Evolutionary conservation across 1,140 invertebrate genomes (phyloP), one percentile per base, ranked within the genome.

Genomic region (Aphis gossypii): DNA sequence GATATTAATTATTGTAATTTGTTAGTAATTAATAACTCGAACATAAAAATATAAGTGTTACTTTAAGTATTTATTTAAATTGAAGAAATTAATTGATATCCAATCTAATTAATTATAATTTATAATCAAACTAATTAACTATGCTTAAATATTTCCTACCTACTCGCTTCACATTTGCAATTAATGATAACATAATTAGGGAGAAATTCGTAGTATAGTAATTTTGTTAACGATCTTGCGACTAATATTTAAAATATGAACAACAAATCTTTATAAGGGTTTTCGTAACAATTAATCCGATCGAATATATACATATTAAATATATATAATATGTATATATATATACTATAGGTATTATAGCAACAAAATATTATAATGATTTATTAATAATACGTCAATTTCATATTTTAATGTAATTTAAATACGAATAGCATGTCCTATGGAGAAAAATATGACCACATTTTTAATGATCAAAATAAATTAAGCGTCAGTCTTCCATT

Each of bases 101-200:
- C 76, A 82, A 82, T 82, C 5, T 82, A 82, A 82, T 82, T 82
- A 35, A 82, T 82, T 82, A 82, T 38, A 82, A 82, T 68, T 68
- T 68, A 68, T 35, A 82, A 82, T 82, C 76, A n/a, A n/a, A 82
- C 18, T n/a, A 82, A 82, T 35, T 35, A 38, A 82, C 76, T 82
- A 82, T 82, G 76, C 76, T 82, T 35, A 82, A 82, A 82, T 38
- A 82, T 21, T 38, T 21, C 14, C 35, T 82, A 21, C 5, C 35
- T 82, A 82, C n/a, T 82, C 14, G 30, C 30, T 30, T 30, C 30
- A 30, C 60, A 38, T 82, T 82, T 82, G 76, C 6, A 82, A 82
- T 82, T 82, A 82, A 82, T 82, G 20, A 35, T 35, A 82, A 20
- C 6, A 35, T 82, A 82, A 82, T 82, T 82, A 38, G 30, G 25